A percentile compares a stretch with the other conserved stretches of the same genome.
These are phyloP conservation scores for Hyppa rectilinea DNA, from an alignment of 2,888 invertebrate species.

Conservation along the genomic window DNA sequence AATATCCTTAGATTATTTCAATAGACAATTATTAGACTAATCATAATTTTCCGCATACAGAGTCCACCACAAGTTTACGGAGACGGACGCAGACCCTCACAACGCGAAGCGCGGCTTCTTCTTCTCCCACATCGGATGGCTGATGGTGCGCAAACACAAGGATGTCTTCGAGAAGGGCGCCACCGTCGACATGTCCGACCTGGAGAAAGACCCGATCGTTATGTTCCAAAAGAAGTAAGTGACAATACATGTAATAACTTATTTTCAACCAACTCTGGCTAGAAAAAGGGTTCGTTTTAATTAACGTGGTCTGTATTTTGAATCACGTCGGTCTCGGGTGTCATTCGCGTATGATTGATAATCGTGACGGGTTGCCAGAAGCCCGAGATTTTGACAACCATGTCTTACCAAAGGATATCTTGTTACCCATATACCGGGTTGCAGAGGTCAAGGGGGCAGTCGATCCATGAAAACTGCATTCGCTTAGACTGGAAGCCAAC, in stretches of 20 bases:
- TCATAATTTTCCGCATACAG: conserved; percentile 72
- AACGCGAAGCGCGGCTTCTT: conserved; percentile 97
- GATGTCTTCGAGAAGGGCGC: conserved; percentile 96
- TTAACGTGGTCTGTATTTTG: not conserved
- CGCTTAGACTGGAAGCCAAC: not conserved
- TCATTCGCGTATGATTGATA: not conserved
- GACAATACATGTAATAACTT: not conserved
- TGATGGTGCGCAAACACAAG: conserved; percentile 96
- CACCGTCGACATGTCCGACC: conserved; percentile 96
- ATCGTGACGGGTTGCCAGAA: not conserved
- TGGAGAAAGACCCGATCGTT: conserved; percentile 95
- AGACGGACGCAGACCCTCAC: conserved; percentile 97
- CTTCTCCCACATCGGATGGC: conserved; percentile 98
- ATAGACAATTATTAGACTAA: not conserved
- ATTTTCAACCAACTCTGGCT: not conserved
- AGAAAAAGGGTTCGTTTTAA: not conserved
- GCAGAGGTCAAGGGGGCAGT: not conserved
- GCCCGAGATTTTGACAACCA: not conserved
- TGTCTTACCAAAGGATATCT: not conserved
- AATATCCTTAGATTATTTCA: not conserved
- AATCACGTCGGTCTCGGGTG: not conserved
- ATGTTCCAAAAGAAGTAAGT: conserved; percentile 96
- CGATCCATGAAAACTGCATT: not conserved
- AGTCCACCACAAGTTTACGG: conserved; percentile 97
- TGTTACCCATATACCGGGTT: not conserved